Percentiles rank a stretch among this genome's conserved stretches.
Evolutionary conservation across 2,888 invertebrate genomes (phyloP).

Genomic region (Malacosoma neustria): DNA sequence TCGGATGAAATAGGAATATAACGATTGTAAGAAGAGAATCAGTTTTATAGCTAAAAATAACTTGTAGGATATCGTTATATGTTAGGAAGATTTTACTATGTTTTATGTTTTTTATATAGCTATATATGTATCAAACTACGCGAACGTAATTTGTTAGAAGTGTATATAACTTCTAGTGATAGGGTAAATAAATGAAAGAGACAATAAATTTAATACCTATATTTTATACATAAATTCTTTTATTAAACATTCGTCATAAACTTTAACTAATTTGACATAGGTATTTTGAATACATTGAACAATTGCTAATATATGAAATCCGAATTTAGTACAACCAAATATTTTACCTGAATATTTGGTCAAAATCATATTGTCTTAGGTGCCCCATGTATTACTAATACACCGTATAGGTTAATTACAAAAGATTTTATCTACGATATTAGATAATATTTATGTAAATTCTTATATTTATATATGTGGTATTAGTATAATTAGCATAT

Average conservation of each 20-base stretch:
- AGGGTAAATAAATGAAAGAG: no score
- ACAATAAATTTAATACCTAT: conserved; percentile 36
- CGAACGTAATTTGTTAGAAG: neutral
- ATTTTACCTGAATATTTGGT: conserved; percentile 63
- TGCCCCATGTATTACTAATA: conserved; percentile 27
- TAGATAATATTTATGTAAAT: conserved; percentile 25
- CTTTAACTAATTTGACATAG: conserved; percentile 59
- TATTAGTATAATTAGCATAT: conserved; percentile 33
- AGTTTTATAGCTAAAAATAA: no score
- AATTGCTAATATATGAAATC: conserved; percentile 42
- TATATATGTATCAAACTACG: no score
- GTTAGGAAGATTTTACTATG: no score
- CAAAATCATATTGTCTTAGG: conserved; percentile 65
- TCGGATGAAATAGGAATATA: no score
- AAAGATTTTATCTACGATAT: conserved; percentile 3
- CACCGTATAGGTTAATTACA: neutral
- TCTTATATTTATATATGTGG: conserved; percentile 16
- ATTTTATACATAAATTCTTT: conserved; percentile 61
- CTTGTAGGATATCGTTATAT: no score
- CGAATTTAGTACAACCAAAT: conserved; percentile 51
- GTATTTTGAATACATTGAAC: conserved; percentile 41
- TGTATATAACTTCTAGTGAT: neutral
- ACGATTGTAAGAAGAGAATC: no score
- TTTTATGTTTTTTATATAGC: no score
- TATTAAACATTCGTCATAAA: conserved; percentile 54